Percentiles rank a stretch among this genome's conserved stretches.
These are phyloP conservation scores for Microtus oregoni DNA, from an alignment of 2,113 vertebrate species.

Conservation along the genomic window DNA sequence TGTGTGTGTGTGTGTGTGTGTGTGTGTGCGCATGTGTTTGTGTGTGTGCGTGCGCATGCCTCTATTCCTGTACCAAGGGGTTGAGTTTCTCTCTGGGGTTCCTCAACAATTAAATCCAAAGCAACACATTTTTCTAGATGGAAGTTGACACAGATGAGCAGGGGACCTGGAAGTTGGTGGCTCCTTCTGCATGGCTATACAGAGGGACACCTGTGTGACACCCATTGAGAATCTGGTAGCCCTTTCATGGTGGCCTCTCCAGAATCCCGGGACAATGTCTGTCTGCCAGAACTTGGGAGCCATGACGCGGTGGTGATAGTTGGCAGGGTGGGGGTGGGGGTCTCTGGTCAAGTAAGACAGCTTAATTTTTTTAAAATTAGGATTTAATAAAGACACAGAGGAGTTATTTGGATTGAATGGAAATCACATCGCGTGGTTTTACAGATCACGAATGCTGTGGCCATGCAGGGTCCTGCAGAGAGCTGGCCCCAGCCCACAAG, in stretches of 20 bases:
- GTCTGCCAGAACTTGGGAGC: not conserved
- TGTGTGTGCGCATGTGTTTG: not conserved
- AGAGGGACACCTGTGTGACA: not conserved
- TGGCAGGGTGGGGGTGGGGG: not conserved
- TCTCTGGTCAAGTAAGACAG: not conserved
- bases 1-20: not conserved
- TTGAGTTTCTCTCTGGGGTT: not conserved
- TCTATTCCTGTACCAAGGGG: not conserved
- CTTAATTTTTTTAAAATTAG: not conserved
- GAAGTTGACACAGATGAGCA: not conserved
- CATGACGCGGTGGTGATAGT: not conserved
- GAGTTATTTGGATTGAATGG: not conserved
- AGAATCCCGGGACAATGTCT: not conserved
- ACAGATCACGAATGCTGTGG: not conserved
- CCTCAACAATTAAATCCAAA: not conserved
- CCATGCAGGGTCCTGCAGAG: not conserved
- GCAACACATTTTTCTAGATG: too few species aligned
- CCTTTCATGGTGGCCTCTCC: not conserved
- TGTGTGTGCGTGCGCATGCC: not conserved
- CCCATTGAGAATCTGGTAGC: not conserved
- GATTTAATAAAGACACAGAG: constrained; percentile 17
- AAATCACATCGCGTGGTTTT: not conserved
- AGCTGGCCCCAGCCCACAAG: not conserved
- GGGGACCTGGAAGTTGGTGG: not conserved
- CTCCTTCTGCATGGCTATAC: accelerated